A percentile compares a stretch with the other conserved stretches of the same genome.
Conservation (phyloP, 2,888 invertebrate genomes). For the Drosophila percnosoma region DNA sequence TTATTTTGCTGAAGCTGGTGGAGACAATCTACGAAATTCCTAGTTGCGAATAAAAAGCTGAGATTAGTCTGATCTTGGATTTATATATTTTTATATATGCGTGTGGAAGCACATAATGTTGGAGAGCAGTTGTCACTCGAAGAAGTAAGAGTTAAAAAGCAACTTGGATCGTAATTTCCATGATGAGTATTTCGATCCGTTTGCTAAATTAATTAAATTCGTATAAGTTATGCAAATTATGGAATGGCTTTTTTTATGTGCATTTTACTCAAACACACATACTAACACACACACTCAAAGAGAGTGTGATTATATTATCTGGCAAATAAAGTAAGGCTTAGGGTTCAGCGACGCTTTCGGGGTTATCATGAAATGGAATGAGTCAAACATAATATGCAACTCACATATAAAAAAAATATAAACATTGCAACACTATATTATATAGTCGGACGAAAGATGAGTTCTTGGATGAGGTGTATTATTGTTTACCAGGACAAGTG, state of each 20-base stretch:
- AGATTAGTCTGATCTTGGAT: neutral
- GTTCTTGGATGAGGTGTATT: too few relatives aligned
- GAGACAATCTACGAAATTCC: neutral
- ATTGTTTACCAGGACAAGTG: too few relatives aligned
- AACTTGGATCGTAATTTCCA: neutral
- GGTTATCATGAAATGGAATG: neutral
- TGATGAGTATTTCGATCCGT: neutral
- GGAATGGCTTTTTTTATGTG: too few relatives aligned
- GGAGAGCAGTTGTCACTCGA: neutral
- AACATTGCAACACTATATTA: too few relatives aligned
- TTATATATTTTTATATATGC: neutral
- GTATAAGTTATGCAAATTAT: neutral
- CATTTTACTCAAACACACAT: neutral
- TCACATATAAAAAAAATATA: neutral
- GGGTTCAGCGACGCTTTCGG: neutral
- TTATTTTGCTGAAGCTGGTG: neutral
- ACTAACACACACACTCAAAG: neutral
- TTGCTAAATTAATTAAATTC: neutral
- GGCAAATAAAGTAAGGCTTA: neutral
- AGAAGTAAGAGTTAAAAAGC: neutral
- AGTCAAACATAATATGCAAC: neutral
- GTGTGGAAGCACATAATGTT: neutral
- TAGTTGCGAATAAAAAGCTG: neutral
- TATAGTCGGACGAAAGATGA: too few relatives aligned
- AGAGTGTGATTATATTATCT: neutral